Evolutionary conservation across 2,113 vertebrate genomes (phyloP).

Genomic region (Rhinopithecus roxellana): DNA sequence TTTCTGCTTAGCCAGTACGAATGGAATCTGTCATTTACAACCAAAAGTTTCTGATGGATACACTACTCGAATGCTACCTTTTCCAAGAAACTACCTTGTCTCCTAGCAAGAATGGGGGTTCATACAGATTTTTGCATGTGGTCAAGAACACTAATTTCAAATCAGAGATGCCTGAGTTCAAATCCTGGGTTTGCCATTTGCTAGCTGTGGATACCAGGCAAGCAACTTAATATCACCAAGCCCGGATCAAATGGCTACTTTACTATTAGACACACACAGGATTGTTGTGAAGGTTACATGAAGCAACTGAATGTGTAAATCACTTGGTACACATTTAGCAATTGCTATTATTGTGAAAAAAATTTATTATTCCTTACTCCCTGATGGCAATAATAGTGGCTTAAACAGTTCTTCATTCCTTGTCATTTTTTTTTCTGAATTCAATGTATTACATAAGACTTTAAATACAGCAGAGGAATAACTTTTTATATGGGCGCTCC

Average conservation of each 20-base stretch:
- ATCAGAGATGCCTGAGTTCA: not conserved
- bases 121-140: not conserved
- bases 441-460: not conserved
- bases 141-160: not conserved
- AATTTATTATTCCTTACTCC: not conserved
- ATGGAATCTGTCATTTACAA: not conserved
- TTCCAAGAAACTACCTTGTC: not conserved
- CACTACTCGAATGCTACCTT: not conserved
- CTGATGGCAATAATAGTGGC: not conserved
- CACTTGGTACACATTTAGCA: not conserved
- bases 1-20: conserved; percentile 4
- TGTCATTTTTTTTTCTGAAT: not conserved
- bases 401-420: not conserved
- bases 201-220: not conserved
- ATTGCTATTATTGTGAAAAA: not conserved
- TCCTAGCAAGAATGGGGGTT: not conserved
- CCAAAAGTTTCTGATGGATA: not conserved
- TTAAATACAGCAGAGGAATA: not conserved
- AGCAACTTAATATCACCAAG: not conserved
- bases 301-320: not conserved
- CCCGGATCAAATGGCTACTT: not conserved
- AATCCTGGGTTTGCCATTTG: not conserved
- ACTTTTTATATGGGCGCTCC: not conserved
- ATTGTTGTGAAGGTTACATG: not conserved
- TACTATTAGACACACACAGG: not conserved